These are phyloP conservation scores for Poeciliopsis retropinna DNA, from an alignment of 2,113 vertebrate genomes.

Conservation along the genomic window DNA sequence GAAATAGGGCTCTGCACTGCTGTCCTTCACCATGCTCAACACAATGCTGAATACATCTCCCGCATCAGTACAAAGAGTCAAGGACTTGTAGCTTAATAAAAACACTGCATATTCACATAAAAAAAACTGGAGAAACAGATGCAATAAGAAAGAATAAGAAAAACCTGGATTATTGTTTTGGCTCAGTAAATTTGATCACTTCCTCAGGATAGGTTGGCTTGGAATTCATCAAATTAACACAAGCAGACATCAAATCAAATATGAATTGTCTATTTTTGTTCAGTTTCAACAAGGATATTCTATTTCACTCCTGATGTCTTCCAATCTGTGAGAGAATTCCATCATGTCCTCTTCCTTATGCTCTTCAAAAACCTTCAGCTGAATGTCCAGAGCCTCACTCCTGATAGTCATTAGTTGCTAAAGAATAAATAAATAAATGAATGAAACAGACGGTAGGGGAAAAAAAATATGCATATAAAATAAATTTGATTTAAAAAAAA, in stretches of 20 bases:
- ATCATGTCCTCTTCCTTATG: constrained; percentile 97
- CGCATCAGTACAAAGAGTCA: constrained; percentile 86
- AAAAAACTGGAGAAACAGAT: constrained; percentile 14
- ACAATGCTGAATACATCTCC: constrained; percentile 91
- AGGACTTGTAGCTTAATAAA: constrained; percentile 71
- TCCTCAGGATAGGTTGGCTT: background rate
- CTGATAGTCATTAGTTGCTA: constrained; percentile 79
- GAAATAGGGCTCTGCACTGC: constrained; percentile 88
- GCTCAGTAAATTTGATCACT: background rate
- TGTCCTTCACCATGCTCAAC: constrained; percentile 90
- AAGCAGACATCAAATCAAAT: constrained; percentile 16
- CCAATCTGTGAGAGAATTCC: constrained; percentile 92
- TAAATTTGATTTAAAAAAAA: background rate
- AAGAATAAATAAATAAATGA: constrained; percentile 4
- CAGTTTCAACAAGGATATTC: constrained; percentile 91
- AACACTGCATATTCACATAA: constrained; percentile 19
- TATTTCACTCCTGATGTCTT: constrained; percentile 92
- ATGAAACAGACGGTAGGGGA: background rate
- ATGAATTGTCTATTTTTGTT: background rate
- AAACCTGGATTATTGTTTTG: background rate
- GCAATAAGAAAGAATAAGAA: constrained; percentile 2
- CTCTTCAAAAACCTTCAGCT: constrained; percentile 96
- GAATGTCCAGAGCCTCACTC: constrained; percentile 96
- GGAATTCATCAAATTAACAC: constrained; percentile 2
- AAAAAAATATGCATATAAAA: background rate